Percentiles rank a stretch among this genome's conserved stretches.
These are phyloP conservation scores for Phenganax subtilis DNA, from an alignment of 92 coral and sea anemone species.

Conservation along the genomic window DNA sequence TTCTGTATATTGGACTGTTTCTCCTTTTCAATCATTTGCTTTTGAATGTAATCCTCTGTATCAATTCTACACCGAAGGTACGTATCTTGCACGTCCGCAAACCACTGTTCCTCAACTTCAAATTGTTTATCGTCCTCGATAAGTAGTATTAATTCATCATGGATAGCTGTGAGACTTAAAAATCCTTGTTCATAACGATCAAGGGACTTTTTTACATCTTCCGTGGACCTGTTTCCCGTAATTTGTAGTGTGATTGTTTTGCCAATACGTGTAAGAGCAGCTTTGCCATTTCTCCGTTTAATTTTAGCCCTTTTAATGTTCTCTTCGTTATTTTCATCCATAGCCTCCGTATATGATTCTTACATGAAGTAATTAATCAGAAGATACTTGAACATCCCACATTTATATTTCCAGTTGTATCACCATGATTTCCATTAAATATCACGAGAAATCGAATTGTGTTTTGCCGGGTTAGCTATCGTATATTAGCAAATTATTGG, in stretches of 20 bases:
- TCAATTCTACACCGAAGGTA: too few species aligned
- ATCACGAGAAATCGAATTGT: slow-evolving; percentile 53
- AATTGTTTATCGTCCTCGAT: slow-evolving; percentile 11
- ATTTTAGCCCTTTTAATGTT: slow-evolving; percentile 45
- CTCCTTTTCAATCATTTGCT: too few species aligned
- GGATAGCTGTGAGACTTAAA: neutral
- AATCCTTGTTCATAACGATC: slow-evolving; percentile 14
- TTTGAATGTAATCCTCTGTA: too few species aligned
- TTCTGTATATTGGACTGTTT: too few species aligned
- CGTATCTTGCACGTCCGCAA: too few species aligned
- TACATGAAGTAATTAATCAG: neutral
- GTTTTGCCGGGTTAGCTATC: slow-evolving; percentile 7
- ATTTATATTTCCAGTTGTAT: neutral
- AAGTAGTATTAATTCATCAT: slow-evolving; percentile 1
- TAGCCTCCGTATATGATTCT: neutral
- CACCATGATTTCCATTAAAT: slow-evolving; percentile 39
- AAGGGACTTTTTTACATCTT: slow-evolving; percentile 33
- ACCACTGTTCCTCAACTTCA: too few species aligned
- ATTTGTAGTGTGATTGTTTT: slow-evolving; percentile 26
- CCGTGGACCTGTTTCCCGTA: slow-evolving; percentile 35
- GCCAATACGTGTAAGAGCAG: slow-evolving; percentile 39
- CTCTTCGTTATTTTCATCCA: slow-evolving; percentile 17
- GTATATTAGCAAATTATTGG: too few species aligned
- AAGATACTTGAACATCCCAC: too few species aligned
- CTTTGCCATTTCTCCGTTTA: slow-evolving; percentile 43